Percentiles rank a stretch among this genome's conserved stretches.
These are phyloP conservation scores for Coremacera marginata DNA, from an alignment of 2,888 invertebrate genomes.

Conservation along the genomic window DNA sequence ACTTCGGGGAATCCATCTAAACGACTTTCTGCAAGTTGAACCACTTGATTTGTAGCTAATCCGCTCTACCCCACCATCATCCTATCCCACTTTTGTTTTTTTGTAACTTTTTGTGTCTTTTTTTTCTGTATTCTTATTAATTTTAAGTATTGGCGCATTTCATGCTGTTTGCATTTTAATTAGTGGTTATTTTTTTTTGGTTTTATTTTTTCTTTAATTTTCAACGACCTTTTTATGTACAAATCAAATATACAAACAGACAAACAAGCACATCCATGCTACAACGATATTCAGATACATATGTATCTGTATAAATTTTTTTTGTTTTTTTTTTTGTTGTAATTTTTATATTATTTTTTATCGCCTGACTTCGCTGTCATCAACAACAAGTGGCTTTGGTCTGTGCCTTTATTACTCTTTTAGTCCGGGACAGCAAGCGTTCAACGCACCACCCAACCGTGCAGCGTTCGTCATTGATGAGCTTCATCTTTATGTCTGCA, in stretches of 20 bases:
- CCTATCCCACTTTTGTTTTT: not conserved
- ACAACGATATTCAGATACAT: no score
- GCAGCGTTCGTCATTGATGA: no score
- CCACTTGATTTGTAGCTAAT: not conserved
- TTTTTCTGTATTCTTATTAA: conserved; percentile 3
- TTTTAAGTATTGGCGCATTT: conserved; percentile 9
- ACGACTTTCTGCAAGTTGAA: not conserved
- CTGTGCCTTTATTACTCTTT: no score
- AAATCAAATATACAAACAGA: no score
- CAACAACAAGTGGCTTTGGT: not conserved
- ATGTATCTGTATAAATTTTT: not conserved
- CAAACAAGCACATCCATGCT: no score
- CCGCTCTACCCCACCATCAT: no score
- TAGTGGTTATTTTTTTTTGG: conserved; percentile 36
- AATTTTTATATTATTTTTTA: not conserved
- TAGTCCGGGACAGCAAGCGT: no score
- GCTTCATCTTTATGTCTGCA: no score
- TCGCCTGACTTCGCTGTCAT: not conserved
- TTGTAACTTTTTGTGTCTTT: conserved; percentile 15
- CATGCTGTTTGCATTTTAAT: conserved; percentile 44
- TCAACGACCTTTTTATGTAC: not conserved
- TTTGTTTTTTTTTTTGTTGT: not conserved
- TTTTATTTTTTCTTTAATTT: conserved; percentile 12
- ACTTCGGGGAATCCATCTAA: conserved; percentile 61
- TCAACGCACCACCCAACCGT: no score